Evolutionary conservation across 2,888 invertebrate genomes (phyloP).

Genomic region (Thecophora atra): DNA sequence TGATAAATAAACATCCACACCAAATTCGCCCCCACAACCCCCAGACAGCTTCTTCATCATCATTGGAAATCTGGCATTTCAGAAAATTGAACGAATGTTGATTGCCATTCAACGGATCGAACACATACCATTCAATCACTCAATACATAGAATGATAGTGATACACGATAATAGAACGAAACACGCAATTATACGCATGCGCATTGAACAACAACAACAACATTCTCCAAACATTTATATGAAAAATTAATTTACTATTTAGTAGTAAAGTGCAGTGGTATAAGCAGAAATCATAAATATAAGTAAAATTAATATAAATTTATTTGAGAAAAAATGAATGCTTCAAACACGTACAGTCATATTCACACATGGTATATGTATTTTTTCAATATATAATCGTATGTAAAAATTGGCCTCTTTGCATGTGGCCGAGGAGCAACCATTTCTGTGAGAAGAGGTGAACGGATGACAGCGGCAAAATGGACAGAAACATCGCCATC

Average conservation of each 20-base stretch:
- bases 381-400: constrained; percentile 25
- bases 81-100: neutral
- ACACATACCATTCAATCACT: too few relatives aligned
- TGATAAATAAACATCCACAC: constrained; percentile 12
- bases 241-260: constrained; percentile 9
- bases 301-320: constrained; percentile 12
- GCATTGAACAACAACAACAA: constrained; percentile 11
- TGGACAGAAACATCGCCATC: neutral
- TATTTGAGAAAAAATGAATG: constrained; percentile 18
- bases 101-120: neutral
- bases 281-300: constrained; percentile 15
- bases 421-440: neutral
- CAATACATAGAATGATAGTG: neutral
- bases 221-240: neutral
- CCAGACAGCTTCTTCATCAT: neutral
- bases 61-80: neutral
- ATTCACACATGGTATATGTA: constrained; percentile 21
- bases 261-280: constrained; percentile 3
- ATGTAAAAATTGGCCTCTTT: constrained; percentile 3
- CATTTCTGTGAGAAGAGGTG: neutral
- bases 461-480: neutral
- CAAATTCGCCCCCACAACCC: neutral
- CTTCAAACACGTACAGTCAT: constrained; percentile 12
- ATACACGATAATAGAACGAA: neutral
- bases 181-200: constrained; percentile 11